Conservation (phyloP, 2,113 vertebrate species). For the Pseudonaja textilis region DNA sequence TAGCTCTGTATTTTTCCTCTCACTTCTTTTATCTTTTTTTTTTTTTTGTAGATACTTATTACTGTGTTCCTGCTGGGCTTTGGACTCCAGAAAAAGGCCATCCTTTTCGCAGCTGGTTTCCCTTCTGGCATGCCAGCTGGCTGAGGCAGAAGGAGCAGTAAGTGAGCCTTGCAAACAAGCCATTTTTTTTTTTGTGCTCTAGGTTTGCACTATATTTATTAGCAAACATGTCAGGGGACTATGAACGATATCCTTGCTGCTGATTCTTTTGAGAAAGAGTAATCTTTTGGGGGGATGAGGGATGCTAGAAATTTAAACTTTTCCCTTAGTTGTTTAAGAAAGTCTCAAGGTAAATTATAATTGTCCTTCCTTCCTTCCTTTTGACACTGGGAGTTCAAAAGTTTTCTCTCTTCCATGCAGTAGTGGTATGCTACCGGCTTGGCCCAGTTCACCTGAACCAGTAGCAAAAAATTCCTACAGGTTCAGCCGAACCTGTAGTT, state of each 20-base stretch:
- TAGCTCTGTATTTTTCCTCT: background rate
- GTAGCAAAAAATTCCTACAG: no score
- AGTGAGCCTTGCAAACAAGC: slow-evolving; percentile 51
- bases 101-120: slow-evolving; percentile 83
- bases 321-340: background rate
- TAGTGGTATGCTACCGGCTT: no score
- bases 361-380: background rate
- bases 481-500: no score
- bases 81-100: slow-evolving; percentile 79
- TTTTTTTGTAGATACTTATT: slow-evolving; percentile 75
- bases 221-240: background rate
- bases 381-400: background rate
- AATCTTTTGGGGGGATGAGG: background rate
- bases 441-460: no score
- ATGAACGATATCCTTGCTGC: background rate
- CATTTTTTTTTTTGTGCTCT: background rate
- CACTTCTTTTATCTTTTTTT: no score
- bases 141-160: slow-evolving; percentile 82
- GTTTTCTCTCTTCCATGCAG: background rate
- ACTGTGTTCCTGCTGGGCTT: slow-evolving; percentile 89
- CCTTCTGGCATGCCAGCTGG: slow-evolving; percentile 80
- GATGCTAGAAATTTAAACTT: background rate
- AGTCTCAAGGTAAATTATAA: background rate
- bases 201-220: background rate
- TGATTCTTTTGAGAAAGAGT: background rate